phyloP scores from a whole-genome alignment of 2,797 vertebrate species.

The Sus cebifrons region DNA sequence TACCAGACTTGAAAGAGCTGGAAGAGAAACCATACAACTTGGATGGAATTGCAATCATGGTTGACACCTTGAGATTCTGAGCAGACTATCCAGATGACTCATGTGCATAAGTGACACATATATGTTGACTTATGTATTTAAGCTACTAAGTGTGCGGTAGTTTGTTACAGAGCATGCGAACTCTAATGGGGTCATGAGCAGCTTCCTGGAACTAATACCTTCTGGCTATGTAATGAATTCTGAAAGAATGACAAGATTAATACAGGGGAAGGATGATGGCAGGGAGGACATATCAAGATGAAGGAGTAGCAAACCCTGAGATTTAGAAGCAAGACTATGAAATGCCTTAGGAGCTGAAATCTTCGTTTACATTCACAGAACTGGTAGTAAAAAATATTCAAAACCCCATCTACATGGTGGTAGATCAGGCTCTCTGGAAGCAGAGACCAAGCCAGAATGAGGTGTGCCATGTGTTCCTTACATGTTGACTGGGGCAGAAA shows the following conservation, averaged over 20 bases:
- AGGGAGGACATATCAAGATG: neutral
- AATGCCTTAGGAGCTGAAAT: neutral
- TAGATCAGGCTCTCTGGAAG: neutral
- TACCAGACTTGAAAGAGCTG: neutral
- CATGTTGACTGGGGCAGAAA: neutral
- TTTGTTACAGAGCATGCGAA: neutral
- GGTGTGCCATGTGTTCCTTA: neutral
- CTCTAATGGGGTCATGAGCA: neutral
- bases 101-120: neutral
- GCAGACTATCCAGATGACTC: neutral
- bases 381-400: neutral
- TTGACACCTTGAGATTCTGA: neutral
- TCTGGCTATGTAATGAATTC: neutral
- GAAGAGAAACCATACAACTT: neutral
- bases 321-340: neutral
- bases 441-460: neutral
- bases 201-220: neutral
- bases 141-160: neutral
- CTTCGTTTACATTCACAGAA: neutral
- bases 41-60: neutral
- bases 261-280: neutral
- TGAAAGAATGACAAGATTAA: neutral
- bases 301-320: neutral
- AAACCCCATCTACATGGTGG: neutral
- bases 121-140: neutral